phyloP scores from a whole-genome alignment of 2,797 vertebrate species.

The Acestrorhynchus altus region DNA sequence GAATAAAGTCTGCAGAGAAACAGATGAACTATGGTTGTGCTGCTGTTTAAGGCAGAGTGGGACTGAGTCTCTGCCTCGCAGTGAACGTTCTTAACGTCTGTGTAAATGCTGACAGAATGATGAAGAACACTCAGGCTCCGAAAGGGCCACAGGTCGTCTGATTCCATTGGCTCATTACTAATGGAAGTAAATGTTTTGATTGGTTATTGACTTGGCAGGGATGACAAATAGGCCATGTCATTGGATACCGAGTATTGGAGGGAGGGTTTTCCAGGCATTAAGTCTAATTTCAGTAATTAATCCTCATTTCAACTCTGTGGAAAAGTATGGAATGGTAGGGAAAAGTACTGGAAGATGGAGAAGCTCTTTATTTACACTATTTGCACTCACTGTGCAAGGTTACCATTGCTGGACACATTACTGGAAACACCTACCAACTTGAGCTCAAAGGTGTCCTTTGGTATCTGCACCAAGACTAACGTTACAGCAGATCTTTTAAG shows the following conservation, averaged over 20 bases:
- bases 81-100: background rate
- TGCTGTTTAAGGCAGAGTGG: too few species aligned
- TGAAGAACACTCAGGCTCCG: background rate
- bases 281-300: background rate
- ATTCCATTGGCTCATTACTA: slow-evolving; percentile 25
- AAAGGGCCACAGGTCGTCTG: slow-evolving; percentile 13
- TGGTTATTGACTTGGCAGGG: slow-evolving; percentile 24
- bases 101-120: slow-evolving; percentile 26
- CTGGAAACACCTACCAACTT: too few species aligned
- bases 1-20: background rate
- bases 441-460: too few species aligned
- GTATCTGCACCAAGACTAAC: too few species aligned
- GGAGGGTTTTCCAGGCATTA: slow-evolving; percentile 2
- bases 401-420: too few species aligned
- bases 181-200: slow-evolving; percentile 30
- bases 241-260: background rate
- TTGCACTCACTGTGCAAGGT: too few species aligned
- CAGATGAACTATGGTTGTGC: too few species aligned
- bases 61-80: background rate
- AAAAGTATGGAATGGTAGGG: too few species aligned
- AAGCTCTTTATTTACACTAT: background rate
- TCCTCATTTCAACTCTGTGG: background rate
- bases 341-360: background rate
- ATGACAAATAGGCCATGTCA: slow-evolving; percentile 24
- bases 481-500: too few species aligned